Evolutionary conservation across 1,140 invertebrate species (phyloP).

Genomic region (Drosophila nebulosa): DNA sequence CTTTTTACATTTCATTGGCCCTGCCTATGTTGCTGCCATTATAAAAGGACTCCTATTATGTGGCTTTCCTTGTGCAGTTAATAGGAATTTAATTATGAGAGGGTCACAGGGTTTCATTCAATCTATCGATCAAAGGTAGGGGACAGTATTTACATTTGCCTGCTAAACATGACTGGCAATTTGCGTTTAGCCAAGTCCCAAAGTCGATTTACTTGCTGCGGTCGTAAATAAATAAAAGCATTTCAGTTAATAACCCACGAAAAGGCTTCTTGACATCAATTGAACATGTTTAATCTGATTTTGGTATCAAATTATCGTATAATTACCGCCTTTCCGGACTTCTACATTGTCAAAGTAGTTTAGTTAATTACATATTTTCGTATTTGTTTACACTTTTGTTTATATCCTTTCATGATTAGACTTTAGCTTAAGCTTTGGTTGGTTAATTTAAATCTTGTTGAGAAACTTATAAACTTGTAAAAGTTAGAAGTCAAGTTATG

Average conservation of each 20-base stretch:
- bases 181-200: neutral
- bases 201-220: neutral
- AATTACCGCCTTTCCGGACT: too few species aligned
- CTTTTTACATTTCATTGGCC: slow-evolving; percentile 26
- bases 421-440: neutral
- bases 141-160: neutral
- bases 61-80: slow-evolving; percentile 26
- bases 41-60: slow-evolving; percentile 33
- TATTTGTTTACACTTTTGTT: too few species aligned
- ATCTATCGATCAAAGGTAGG: neutral
- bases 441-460: neutral
- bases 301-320: too few species aligned
- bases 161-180: neutral
- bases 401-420: too few species aligned
- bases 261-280: too few species aligned
- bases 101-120: neutral
- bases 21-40: slow-evolving; percentile 31
- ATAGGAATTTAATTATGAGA: slow-evolving; percentile 46
- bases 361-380: too few species aligned
- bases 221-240: slow-evolving; percentile 12
- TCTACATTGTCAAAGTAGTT: too few species aligned
- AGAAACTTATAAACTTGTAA: neutral
- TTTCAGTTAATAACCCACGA: slow-evolving; percentile 34
- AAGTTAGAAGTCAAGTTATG: neutral
- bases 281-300: too few species aligned